Evolutionary conservation across 2,797 vertebrate genomes (phyloP).

Genomic region (Chloroceryle inda): DNA sequence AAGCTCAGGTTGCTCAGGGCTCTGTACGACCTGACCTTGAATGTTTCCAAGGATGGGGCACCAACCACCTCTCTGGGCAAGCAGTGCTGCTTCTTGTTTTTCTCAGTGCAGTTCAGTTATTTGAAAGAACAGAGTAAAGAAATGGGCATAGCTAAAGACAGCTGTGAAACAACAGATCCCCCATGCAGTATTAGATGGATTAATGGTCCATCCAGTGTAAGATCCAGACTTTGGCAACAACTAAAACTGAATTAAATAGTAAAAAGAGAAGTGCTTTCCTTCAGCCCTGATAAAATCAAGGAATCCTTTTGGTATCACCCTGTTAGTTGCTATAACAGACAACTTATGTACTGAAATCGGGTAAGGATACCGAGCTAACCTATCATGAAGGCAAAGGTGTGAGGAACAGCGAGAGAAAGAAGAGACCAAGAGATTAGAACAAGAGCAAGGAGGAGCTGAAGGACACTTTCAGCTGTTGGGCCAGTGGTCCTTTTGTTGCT

Average conservation of each 20-base stretch:
- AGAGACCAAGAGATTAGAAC: not conserved
- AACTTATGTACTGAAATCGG: not conserved
- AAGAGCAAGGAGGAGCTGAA: not conserved
- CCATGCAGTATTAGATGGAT: not conserved
- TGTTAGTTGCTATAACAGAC: not conserved
- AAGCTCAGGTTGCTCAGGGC: not conserved
- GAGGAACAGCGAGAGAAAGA: not conserved
- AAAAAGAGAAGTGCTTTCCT: not conserved
- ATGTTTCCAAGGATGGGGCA: not conserved
- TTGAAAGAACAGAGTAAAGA: not conserved
- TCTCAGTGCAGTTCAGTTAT: not conserved
- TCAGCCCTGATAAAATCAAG: not conserved
- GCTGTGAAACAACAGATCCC: not conserved
- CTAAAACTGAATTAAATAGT: not conserved
- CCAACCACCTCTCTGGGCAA: not conserved
- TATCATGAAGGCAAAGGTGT: not conserved
- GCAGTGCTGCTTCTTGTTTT: not conserved
- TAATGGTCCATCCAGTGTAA: slow-evolving; percentile 5
- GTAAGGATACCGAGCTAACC: not conserved
- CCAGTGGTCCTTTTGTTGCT: not conserved
- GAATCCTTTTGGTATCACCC: not conserved
- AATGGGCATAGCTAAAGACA: not conserved
- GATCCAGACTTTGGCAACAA: not conserved
- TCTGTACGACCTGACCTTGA: not conserved
- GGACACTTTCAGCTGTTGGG: not conserved